These are phyloP conservation scores for Dichetophora obliterata DNA, from an alignment of 2,888 invertebrate genomes.

Conservation along the genomic window DNA sequence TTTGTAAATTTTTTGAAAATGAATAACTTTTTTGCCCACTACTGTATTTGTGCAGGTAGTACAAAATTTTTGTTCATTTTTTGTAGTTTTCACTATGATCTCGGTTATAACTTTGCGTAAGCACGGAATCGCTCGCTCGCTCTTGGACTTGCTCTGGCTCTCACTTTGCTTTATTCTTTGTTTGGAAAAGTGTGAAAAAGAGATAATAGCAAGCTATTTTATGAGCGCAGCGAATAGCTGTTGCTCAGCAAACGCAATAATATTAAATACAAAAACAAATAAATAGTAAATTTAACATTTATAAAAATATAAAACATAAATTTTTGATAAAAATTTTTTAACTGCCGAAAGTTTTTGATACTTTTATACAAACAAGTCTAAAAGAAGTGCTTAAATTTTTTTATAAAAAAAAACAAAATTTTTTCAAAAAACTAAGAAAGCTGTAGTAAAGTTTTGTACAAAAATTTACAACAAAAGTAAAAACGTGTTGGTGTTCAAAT, in stretches of 20 bases:
- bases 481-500: not conserved
- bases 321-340: conserved; percentile 45
- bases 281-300: conserved; percentile 35
- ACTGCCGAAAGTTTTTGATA: conserved; percentile 16
- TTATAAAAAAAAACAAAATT: not conserved
- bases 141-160: not conserved
- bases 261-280: conserved; percentile 51
- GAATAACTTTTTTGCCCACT: conserved; percentile 45
- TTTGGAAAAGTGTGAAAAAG: too few relatives aligned
- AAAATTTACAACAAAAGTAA: not conserved
- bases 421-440: not conserved
- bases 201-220: too few relatives aligned
- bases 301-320: conserved; percentile 47
- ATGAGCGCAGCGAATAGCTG: not conserved
- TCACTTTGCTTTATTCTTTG: not conserved
- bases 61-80: conserved; percentile 53
- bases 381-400: not conserved
- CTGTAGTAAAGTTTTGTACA: not conserved
- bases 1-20: conserved; percentile 61
- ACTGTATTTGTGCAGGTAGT: not conserved
- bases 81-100: conserved; percentile 68
- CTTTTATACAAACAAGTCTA: conserved; percentile 22
- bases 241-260: conserved; percentile 34
- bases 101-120: conserved; percentile 65
- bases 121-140: conserved; percentile 24